These are phyloP conservation scores for Chiroxiphia lanceolata DNA, from an alignment of 2,797 vertebrate genomes.

Conservation along the genomic window DNA sequence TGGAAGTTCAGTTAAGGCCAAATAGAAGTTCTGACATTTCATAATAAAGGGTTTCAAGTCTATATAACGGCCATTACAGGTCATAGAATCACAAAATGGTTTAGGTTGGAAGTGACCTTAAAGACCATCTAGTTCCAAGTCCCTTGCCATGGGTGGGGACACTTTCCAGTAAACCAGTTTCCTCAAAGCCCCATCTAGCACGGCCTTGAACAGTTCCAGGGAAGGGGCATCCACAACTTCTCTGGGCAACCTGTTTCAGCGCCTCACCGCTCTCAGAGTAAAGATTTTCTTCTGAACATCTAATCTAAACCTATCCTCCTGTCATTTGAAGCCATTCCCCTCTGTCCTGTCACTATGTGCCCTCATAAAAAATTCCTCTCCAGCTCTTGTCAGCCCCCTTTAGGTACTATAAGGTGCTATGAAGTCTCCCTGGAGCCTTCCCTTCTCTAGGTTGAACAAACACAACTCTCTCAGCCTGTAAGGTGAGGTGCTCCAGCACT, in stretches of 20 bases:
- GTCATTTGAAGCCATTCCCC: background rate
- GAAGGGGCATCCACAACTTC: background rate
- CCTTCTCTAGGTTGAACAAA: background rate
- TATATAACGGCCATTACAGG: background rate
- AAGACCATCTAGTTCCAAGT: background rate
- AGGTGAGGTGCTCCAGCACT: background rate
- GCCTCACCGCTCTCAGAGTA: background rate
- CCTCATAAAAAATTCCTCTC: background rate
- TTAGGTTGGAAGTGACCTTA: background rate
- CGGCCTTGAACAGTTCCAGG: background rate
- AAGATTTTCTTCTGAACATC: background rate
- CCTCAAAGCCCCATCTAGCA: background rate
- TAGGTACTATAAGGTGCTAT: background rate
- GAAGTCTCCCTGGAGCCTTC: background rate
- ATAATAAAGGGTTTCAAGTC: background rate
- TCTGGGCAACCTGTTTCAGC: background rate
- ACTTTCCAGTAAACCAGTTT: background rate
- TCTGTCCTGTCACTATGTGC: background rate
- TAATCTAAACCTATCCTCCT: background rate
- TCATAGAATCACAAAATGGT: background rate
- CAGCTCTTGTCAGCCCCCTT: background rate
- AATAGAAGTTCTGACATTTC: background rate
- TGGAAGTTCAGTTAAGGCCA: background rate
- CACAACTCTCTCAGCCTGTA: background rate
- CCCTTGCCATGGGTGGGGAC: background rate